These are phyloP conservation scores for Caenorhabditis brenneri DNA, from an alignment of 1,140 invertebrate genomes.

Conservation along the genomic window DNA sequence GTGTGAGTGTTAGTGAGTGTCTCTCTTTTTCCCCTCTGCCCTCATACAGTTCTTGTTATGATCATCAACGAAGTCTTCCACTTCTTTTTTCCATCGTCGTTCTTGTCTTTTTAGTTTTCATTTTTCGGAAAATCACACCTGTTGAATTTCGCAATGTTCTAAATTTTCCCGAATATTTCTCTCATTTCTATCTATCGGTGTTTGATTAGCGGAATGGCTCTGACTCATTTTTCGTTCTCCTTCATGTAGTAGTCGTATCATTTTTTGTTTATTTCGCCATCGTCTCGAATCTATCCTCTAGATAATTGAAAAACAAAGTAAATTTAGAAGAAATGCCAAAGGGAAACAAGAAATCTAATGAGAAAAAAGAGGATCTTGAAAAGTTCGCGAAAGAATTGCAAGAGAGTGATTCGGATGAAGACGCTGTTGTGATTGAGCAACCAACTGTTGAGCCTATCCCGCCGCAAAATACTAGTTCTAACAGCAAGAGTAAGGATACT, in stretches of 20 bases:
- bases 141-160: neutral
- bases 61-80: neutral
- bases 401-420: constrained; percentile 39
- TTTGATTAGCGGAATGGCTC: constrained; percentile 1
- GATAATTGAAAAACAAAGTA: neutral
- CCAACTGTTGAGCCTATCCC: constrained; percentile 24
- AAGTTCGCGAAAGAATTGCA: constrained; percentile 36
- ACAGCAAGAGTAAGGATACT: neutral
- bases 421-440: constrained; percentile 40
- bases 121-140: neutral
- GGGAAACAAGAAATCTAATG: constrained; percentile 43
- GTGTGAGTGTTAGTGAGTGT: constrained; percentile 26
- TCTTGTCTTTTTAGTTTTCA: neutral
- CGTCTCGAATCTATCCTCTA: neutral
- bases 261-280: neutral
- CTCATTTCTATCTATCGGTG: neutral
- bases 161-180: neutral
- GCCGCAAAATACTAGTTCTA: constrained; percentile 2
- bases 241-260: neutral
- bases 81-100: neutral
- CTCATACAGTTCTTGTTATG: neutral
- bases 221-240: neutral
- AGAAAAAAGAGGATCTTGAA: constrained; percentile 38
- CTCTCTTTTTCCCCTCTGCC: neutral
- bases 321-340: constrained; percentile 31